Evolutionary conservation across 2,888 invertebrate genomes (phyloP), one percentile per base, ranked within the genome.

Genomic region (Spodoptera littoralis): DNA sequence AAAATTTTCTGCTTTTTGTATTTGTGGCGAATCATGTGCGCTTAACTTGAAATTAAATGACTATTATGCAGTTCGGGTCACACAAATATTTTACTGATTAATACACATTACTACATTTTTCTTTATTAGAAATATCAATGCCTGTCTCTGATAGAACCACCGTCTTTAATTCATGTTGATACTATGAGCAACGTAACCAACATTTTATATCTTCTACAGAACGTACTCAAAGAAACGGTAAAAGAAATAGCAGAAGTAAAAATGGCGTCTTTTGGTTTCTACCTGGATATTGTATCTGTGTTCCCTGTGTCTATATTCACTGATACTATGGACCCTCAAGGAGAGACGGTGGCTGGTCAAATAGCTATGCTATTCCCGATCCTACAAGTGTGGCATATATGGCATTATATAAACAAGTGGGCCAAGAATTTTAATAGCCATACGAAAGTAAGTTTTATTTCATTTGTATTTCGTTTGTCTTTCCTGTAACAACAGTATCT

Each of bases 321-420:
- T 27, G 88, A 92, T 47, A 92, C 91, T 0, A 56, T 93, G 62
- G 93, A 93, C 56, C 90, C 89, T 11, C 63, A 79, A 4, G 84
- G 82, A 6, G 84, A 88, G 36, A 81, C 90, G 1, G 76, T 90
- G 6, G 74, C 81, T 2, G 90, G 88, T 1, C 91, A 92, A 73
- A 69, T 92, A 30, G 87, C 89, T 0, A 81, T 85, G n/a, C 62
- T 93, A 48, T 82, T 90, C 4, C 93, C 92, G 0, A 77, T 87
- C 6, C 64, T 94, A 11, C 94, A 94, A 86, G 89, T 92, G 3
- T 94, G 94, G 94, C 94, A 94, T 72, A 73, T 94, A 45, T 92
- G 91, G 92, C 87, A 86, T 46, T 94, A 93, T 69, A 73, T 91
- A 9, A 61, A 75, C 1, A 90, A 88, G 63, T 93, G 92, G 92